phyloP scores from a whole-genome alignment of 2,797 vertebrate genomes.

The Micropoecilia bifurca region DNA sequence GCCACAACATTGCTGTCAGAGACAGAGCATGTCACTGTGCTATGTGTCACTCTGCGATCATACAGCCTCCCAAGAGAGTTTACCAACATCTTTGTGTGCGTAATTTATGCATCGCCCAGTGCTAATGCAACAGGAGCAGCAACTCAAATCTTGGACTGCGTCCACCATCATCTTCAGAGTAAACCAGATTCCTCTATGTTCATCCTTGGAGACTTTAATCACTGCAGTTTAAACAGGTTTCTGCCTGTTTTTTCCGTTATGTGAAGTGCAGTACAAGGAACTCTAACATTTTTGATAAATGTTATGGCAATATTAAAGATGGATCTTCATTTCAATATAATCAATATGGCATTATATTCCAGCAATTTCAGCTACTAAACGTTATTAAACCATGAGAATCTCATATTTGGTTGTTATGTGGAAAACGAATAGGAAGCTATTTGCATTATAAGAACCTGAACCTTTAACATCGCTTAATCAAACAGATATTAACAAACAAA shows the following conservation, averaged over 20 bases:
- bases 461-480: too few relatives aligned
- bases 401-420: neutral
- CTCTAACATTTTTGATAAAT: neutral
- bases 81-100: too few relatives aligned
- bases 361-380: neutral
- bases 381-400: neutral
- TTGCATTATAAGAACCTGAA: neutral
- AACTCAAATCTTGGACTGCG: neutral
- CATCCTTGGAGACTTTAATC: neutral
- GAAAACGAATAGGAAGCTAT: neutral
- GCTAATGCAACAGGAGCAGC: neutral
- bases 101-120: too few relatives aligned
- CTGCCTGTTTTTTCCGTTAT: neutral
- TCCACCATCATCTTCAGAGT: neutral
- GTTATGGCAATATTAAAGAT: too few relatives aligned
- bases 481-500: neutral
- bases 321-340: neutral
- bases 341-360: neutral
- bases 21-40: too few relatives aligned
- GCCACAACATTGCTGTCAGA: too few relatives aligned
- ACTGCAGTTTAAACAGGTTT: neutral
- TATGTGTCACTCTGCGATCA: too few relatives aligned
- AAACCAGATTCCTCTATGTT: neutral
- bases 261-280: too few relatives aligned
- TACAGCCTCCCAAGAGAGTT: too few relatives aligned